A percentile compares a stretch with the other conserved stretches of the same genome.
Conservation (phyloP, 53 echinoderm and acorn worm species). For the Mesocentrotus franciscanus region DNA sequence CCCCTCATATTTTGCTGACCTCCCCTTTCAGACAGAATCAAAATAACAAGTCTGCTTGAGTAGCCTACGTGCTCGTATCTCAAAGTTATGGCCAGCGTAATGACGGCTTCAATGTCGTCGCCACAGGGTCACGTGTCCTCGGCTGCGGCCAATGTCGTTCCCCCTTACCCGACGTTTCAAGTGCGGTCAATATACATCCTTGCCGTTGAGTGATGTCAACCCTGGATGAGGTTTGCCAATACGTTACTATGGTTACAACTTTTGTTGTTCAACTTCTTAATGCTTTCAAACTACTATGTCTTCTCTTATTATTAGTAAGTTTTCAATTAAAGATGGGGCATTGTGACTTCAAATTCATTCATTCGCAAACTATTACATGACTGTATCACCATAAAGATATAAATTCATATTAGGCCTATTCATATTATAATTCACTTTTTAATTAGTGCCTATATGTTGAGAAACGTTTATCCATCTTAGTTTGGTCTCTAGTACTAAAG, state of each 20-base stretch:
- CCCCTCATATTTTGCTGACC: conserved; percentile 3
- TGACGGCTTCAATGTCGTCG: conserved; percentile 8
- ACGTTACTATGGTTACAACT: background rate
- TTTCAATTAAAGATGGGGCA: background rate
- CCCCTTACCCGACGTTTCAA: background rate
- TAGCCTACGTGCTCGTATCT: conserved; percentile 16
- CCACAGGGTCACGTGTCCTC: conserved; percentile 29
- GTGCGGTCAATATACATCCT: conserved; percentile 51
- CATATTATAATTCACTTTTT: too few relatives aligned
- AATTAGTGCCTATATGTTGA: too few relatives aligned
- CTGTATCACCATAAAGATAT: too few relatives aligned
- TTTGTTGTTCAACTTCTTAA: background rate
- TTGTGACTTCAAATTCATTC: background rate
- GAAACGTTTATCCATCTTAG: too few relatives aligned
- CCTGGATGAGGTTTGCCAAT: conserved; percentile 10
- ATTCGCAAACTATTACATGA: background rate
- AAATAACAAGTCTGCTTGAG: background rate
- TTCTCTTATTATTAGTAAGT: background rate
- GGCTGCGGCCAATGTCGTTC: conserved; percentile 49
- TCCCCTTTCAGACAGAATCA: conserved; percentile 4
- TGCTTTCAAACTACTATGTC: background rate
- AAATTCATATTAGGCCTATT: too few relatives aligned
- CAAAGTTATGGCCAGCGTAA: conserved; percentile 25
- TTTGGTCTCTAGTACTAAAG: too few relatives aligned
- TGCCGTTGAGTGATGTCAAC: conserved; percentile 33